These are phyloP conservation scores for Coryphaenoides rupestris DNA, from an alignment of 2,113 vertebrate genomes.

Conservation along the genomic window DNA sequence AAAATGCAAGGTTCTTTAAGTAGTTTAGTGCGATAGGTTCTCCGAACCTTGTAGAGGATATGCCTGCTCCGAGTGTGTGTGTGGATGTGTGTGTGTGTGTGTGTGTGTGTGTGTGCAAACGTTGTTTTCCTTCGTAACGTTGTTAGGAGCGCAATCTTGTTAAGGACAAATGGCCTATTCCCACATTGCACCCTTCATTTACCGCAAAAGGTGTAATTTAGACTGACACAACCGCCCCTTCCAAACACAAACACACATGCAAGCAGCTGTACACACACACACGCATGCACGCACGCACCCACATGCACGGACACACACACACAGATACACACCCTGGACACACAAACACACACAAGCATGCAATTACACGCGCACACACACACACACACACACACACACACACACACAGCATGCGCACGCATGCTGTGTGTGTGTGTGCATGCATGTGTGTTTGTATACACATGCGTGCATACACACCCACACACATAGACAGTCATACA, in stretches of 20 bases:
- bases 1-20: too few species aligned
- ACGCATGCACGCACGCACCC: too few species aligned
- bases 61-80: not conserved
- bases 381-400: too few species aligned
- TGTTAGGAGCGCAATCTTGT: slow-evolving; percentile 20
- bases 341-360: too few species aligned
- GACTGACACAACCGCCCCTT: not conserved
- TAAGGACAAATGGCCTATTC: slow-evolving; percentile 13
- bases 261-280: too few species aligned
- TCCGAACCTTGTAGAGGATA: too few species aligned
- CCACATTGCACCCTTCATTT: slow-evolving; percentile 12
- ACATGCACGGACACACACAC: too few species aligned
- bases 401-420: not conserved
- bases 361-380: too few species aligned
- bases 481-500: not conserved
- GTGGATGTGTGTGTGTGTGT: slow-evolving; percentile 1
- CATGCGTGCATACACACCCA: slow-evolving; percentile 16
- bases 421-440: not conserved
- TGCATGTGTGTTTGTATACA: not conserved
- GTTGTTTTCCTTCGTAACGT: slow-evolving; percentile 9
- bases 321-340: too few species aligned
- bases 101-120: slow-evolving; percentile 3
- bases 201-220: slow-evolving; percentile 16
- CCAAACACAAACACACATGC: not conserved
- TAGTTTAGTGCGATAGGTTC: too few species aligned